Base-by-base conservation (phyloP, 2,888 invertebrate genomes). In the Morpho deidamia region DNA sequence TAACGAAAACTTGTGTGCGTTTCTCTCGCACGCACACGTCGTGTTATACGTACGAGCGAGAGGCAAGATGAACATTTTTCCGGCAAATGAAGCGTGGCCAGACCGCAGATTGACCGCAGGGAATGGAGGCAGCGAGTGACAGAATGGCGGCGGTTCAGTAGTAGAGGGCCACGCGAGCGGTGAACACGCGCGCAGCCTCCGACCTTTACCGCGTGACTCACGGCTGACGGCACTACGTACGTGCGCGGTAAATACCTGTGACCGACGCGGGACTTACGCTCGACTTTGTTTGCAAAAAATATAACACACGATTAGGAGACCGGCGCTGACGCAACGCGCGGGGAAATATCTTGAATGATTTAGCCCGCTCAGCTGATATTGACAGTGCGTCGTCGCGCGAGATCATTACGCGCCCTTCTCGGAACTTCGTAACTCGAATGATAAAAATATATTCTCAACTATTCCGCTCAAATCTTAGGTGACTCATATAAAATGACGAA, bases 21-120 rank as follows among this genome's bases (percentile, higher is more conserved):
- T 83, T 70, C 82, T 53, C 72, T 88, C 80, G 63, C 74, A 65
- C 81, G 7, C 11, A 11, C 44, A 7, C 3, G 8, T 23, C 9
- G n/a, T 2, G 7, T 7, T 32, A 45, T 52, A 55, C 37, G 81
- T 66, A 71, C 61, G 74, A 88, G 74, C 58, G 70, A 75, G 83
- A 84, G 76, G 70, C 63, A 70, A 66, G 63, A 60, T 74, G 74
- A 76, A 77, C 84, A 88, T 89, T 90, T 90, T 89, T 89, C 83
- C 85, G 83, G 83, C 88, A 90, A 90, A 90, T 90, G 90, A 90
- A 88, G 87, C 88, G 83, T 88, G 89, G 86, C 87, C 76, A 84
- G 81, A 89, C 90, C 90, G 80, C 90, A 90, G 88, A 89, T 90
- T 89, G 88, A 89, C 90, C 90, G 85, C 90, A 89, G 90, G 87